Base-by-base conservation (phyloP, 1,140 invertebrate species). In the Sitodiplosis mosellana region DNA sequence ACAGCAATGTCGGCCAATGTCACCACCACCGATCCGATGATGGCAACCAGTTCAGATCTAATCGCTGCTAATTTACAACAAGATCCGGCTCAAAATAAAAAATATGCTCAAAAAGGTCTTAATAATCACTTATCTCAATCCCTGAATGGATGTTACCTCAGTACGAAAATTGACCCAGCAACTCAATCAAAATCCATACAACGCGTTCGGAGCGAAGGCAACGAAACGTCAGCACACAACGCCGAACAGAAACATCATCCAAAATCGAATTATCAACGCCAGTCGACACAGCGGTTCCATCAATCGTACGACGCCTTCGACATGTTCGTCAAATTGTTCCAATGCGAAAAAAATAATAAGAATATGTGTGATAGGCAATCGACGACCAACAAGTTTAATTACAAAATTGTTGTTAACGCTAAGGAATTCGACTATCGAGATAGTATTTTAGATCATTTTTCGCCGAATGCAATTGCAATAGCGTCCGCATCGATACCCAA, bases 191-290 rank as follows among this genome's bases (percentile, higher is more conserved):
- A 12, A 12, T 20, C 17, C 11, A 33, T 51, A 3, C 53, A 53
- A 27, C 38, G 49, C 7, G 45, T 51, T 33, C 43, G 49, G 12
- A 48, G 49, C 6, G 52, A 53, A 4, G 50, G 50, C 12, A 48
- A 48, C 22, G 27, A 42, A 18, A 47, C 45, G 15, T 34, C 41
- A 8, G 20, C 14, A 7, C 10, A 47, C 10, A 37, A 2, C 15
- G 17, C 10, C 14, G 46, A 36, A 4, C n/a, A 43, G 6, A 18
- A 12, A 2, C 41, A 12, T 18, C 41, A 18, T 12, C 17, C 17
- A 12, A 12, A n/a, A 5, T 43, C 5, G 2, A 43, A 12, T 43
- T 10, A 27, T 5, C 10, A 3, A 27, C 27, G 10, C 10, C 27
- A 27, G 27, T 5, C 27, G 27, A 27, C 4, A 27, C 27, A 27